Percentiles rank a stretch among this genome's conserved stretches.
Evolutionary conservation across 2,113 vertebrate genomes (phyloP).

Genomic region (Tragulus kanchil): DNA sequence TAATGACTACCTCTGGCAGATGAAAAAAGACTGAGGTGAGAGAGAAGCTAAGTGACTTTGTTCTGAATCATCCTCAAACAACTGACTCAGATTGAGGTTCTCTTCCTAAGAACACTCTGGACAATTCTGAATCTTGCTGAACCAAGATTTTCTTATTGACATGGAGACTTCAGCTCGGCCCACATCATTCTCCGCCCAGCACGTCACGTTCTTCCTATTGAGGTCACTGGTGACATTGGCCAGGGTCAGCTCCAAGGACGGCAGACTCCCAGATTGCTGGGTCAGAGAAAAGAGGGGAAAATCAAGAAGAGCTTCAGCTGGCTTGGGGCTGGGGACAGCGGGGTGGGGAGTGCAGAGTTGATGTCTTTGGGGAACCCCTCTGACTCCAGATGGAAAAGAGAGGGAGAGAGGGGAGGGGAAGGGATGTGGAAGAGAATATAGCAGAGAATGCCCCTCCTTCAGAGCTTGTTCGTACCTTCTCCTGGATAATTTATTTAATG

Average conservation of each 20-base stretch:
- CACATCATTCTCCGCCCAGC: slow-evolving; percentile 86
- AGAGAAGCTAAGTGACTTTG: not conserved
- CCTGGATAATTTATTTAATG: not conserved
- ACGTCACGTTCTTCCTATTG: slow-evolving; percentile 86
- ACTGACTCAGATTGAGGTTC: not conserved
- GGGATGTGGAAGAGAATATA: not conserved
- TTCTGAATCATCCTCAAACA: not conserved
- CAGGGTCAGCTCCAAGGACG: slow-evolving; percentile 72
- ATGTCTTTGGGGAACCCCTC: not conserved
- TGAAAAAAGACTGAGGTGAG: not conserved
- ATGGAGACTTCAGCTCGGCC: slow-evolving; percentile 80
- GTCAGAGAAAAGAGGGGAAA: not conserved
- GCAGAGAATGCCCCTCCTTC: not conserved
- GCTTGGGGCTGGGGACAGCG: not conserved
- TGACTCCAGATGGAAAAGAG: not conserved
- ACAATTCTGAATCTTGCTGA: not conserved
- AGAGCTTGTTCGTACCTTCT: not conserved
- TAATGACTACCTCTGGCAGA: fast-evolving
- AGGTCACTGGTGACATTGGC: slow-evolving; percentile 83
- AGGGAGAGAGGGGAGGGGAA: not conserved
- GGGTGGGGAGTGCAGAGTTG: not conserved
- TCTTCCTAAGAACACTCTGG: slow-evolving; percentile 29
- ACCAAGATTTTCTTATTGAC: not conserved
- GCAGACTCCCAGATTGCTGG: slow-evolving; percentile 67
- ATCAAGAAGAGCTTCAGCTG: not conserved